phyloP scores from a whole-genome alignment of 2,113 vertebrate species.

The Fukomys damarensis region DNA sequence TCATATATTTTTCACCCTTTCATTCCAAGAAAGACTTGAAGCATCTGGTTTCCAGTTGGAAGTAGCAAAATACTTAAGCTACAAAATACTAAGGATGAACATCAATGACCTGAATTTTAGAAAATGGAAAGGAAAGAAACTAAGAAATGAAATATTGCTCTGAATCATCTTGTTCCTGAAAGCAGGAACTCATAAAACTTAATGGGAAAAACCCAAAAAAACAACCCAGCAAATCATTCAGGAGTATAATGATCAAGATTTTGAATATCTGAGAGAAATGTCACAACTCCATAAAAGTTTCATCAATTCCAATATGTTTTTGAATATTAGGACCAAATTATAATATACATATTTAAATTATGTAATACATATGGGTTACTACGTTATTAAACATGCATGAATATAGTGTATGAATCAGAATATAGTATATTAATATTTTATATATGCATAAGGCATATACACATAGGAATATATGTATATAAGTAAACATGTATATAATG shows the following conservation, averaged over 20 bases:
- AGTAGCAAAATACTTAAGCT: not conserved
- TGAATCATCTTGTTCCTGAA: not conserved
- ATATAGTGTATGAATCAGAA: not conserved
- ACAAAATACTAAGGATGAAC: not conserved
- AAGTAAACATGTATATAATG: not conserved
- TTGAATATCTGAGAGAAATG: not conserved
- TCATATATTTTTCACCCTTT: not conserved
- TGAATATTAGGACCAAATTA: not conserved
- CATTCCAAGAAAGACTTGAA: not conserved
- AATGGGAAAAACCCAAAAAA: not conserved
- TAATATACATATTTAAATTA: not conserved
- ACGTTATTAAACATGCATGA: not conserved
- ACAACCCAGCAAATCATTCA: not conserved
- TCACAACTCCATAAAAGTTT: not conserved
- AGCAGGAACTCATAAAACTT: not conserved
- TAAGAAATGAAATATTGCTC: not conserved
- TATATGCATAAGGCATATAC: not conserved
- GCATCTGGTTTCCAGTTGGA: not conserved
- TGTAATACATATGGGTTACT: not conserved
- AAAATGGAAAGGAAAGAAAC: not conserved
- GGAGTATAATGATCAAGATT: not conserved
- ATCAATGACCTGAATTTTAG: not conserved
- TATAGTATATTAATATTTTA: not conserved
- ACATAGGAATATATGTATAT: not conserved
- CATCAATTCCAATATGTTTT: slow-evolving; percentile 1